These are phyloP conservation scores for Euphonia xanthogaster DNA, from an alignment of 2,797 vertebrate species.

Conservation along the genomic window DNA sequence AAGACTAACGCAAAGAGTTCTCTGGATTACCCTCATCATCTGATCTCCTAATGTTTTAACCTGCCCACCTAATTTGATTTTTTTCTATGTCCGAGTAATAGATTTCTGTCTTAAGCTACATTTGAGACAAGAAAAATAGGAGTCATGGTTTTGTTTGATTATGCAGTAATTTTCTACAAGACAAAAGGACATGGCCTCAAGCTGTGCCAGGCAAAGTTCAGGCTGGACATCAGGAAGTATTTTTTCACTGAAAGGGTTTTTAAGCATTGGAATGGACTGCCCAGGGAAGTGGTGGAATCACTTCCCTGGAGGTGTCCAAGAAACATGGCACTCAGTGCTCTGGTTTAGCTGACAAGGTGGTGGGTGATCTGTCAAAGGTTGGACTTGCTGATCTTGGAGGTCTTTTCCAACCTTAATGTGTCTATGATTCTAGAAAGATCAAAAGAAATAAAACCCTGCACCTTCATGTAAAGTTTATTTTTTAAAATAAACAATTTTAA, in stretches of 20 bases:
- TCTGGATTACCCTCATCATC: not conserved
- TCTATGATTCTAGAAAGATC: not conserved
- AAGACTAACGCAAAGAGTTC: not conserved
- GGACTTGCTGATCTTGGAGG: not conserved
- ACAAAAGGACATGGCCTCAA: not conserved
- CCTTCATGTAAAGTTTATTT: not conserved
- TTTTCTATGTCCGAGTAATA: not conserved
- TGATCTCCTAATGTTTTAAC: not conserved
- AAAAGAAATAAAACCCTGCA: not conserved
- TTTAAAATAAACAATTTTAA: not conserved
- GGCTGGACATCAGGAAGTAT: not conserved
- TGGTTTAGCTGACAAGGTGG: not conserved
- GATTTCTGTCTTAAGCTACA: not conserved
- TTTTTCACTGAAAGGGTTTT: not conserved
- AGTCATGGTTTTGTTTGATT: not conserved
- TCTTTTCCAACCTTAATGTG: not conserved
- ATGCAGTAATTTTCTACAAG: not conserved
- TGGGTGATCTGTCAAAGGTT: not conserved
- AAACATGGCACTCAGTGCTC: not conserved
- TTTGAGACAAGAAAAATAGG: not conserved
- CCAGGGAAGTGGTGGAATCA: not conserved
- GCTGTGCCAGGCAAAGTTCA: not conserved
- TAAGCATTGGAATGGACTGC: not conserved
- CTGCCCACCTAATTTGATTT: not conserved
- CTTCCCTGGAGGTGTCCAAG: not conserved